These are phyloP conservation scores for Bos taurus DNA, from an alignment of 2,113 vertebrate genomes.

Conservation along the genomic window DNA sequence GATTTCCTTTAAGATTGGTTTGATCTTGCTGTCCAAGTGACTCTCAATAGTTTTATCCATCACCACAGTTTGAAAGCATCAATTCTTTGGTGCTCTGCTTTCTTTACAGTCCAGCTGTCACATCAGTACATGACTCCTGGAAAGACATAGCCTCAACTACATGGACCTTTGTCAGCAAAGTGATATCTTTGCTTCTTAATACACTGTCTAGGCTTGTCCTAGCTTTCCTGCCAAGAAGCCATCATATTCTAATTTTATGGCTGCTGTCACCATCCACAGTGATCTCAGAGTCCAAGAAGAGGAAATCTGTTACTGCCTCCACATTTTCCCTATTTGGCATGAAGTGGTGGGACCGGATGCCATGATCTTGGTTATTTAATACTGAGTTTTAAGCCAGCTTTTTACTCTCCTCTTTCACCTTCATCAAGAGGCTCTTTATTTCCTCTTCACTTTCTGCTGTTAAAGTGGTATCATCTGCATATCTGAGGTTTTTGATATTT, in stretches of 20 bases:
- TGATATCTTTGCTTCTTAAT: not conserved
- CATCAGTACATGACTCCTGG: not conserved
- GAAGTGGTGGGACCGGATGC: not conserved
- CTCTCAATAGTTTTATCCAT: not conserved
- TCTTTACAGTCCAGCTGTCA: not conserved
- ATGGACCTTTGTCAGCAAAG: not conserved
- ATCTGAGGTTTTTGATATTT: not conserved
- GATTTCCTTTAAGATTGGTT: not conserved
- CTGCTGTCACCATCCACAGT: not conserved
- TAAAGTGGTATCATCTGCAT: not conserved
- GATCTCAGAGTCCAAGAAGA: not conserved
- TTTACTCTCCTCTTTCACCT: not conserved
- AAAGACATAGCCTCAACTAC: not conserved
- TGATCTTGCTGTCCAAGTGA: not conserved
- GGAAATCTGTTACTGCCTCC: not conserved
- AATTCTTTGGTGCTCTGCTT: not conserved
- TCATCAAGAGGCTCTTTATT: not conserved
- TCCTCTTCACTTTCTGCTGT: not conserved
- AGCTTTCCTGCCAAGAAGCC: not conserved
- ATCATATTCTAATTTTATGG: not conserved
- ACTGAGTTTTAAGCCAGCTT: not conserved
- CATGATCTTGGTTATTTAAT: not conserved
- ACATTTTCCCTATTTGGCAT: not conserved
- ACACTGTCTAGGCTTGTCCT: not conserved
- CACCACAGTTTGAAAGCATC: not conserved